phyloP scores from a whole-genome alignment of 1,140 invertebrate species.

The Zaprionus ghesquierei region DNA sequence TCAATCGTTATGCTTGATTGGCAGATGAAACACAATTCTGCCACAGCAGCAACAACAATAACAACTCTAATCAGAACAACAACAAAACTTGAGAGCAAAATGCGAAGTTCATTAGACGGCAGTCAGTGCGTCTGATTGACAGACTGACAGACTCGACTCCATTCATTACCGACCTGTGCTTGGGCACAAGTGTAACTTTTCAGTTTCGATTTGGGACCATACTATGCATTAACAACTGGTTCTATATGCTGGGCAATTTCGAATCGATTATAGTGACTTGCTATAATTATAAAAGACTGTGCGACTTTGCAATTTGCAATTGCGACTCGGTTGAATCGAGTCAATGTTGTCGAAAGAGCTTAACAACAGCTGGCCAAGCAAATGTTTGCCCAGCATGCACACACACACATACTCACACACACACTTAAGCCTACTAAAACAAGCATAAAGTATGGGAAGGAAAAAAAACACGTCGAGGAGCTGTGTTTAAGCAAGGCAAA shows the following conservation, averaged over 20 bases:
- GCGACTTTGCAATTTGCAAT: conserved; percentile 50
- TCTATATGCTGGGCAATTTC: background rate
- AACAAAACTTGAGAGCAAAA: conserved; percentile 4
- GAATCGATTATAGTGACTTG: background rate
- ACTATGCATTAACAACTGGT: background rate
- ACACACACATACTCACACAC: background rate
- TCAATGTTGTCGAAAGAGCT: conserved; percentile 1
- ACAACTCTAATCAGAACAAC: background rate
- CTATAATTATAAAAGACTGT: conserved; percentile 13
- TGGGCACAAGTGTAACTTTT: conserved; percentile 1
- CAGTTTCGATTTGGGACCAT: conserved; percentile 1
- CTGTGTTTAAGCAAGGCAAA: conserved; percentile 52
- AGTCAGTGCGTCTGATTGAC: conserved; percentile 2
- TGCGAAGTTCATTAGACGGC: conserved; percentile 36
- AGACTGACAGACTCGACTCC: background rate
- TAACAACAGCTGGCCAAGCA: conserved; percentile 1
- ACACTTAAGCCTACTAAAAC: conserved; percentile 7
- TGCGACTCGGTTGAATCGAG: background rate
- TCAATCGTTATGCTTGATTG: conserved; percentile 71
- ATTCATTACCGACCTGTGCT: conserved; percentile 7
- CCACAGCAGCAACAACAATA: background rate
- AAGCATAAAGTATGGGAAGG: conserved; percentile 21
- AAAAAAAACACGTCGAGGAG: conserved; percentile 10
- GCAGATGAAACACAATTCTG: conserved; percentile 47
- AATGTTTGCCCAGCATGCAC: background rate